Evolutionary conservation across 2,113 vertebrate species (phyloP).

Genomic region (Chionis minor): DNA sequence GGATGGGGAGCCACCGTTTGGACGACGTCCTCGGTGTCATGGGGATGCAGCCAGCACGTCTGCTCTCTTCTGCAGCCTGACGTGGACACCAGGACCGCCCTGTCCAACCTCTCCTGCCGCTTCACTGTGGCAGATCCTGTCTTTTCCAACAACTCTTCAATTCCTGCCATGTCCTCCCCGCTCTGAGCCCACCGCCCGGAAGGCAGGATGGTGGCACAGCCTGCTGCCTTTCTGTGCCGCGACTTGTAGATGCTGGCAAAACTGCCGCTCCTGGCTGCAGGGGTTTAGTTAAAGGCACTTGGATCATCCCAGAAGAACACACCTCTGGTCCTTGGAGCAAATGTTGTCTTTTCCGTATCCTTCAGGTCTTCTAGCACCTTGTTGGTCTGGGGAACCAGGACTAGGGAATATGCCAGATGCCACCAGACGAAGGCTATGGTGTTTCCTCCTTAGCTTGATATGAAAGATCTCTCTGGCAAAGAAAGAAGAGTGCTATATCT

Average conservation of each 20-base stretch:
- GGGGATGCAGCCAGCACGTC: accelerated
- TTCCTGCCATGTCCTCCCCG: accelerated
- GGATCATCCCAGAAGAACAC: not conserved
- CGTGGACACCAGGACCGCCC: not conserved
- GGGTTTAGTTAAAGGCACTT: not conserved
- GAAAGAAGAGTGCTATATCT: not conserved
- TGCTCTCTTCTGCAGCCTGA: not conserved
- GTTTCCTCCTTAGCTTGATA: not conserved
- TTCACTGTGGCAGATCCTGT: not conserved
- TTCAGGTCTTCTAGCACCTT: not conserved
- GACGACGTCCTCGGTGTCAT: accelerated
- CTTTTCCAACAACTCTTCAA: not conserved
- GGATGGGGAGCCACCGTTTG: not conserved
- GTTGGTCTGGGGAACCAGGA: not conserved
- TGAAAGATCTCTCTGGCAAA: not conserved
- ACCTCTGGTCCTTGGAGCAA: not conserved
- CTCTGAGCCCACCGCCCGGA: not conserved
- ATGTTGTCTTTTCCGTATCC: not conserved
- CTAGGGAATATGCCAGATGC: not conserved
- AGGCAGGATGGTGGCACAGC: not conserved
- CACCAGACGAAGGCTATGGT: not conserved
- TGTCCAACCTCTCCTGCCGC: not conserved
- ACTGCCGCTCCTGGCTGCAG: not conserved
- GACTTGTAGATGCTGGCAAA: not conserved
- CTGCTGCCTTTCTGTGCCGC: not conserved